Conservation (phyloP, 2,888 invertebrate genomes). For the Tubulanus polymorphus region DNA sequence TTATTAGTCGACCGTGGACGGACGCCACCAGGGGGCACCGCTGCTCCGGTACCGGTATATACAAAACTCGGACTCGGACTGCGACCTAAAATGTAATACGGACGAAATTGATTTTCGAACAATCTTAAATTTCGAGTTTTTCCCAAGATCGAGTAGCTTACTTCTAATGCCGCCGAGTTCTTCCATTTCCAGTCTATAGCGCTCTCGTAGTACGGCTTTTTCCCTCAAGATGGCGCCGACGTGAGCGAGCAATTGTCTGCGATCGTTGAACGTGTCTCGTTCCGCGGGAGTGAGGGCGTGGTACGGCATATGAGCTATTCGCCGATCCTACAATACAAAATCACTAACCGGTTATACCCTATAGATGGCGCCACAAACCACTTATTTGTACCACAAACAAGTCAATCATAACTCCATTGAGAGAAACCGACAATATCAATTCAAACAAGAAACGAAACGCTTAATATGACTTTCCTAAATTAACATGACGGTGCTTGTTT, state of each 20-base stretch:
- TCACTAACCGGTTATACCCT: too few species aligned
- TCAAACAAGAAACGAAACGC: too few species aligned
- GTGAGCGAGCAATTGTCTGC: constrained; percentile 41
- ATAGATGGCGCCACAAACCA: too few species aligned
- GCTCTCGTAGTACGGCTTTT: constrained; percentile 47
- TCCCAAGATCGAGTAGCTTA: too few species aligned
- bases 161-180: constrained; percentile 35
- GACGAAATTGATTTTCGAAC: too few species aligned
- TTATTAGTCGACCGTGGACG: too few species aligned
- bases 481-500: too few species aligned
- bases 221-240: constrained; percentile 41
- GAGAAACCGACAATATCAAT: too few species aligned
- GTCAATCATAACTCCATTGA: too few species aligned
- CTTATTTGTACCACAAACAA: too few species aligned
- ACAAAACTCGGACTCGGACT: constrained; percentile 48
- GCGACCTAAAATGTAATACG: constrained; percentile 37
- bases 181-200: constrained; percentile 36
- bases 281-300: constrained; percentile 51
- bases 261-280: constrained; percentile 49
- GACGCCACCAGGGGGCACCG: constrained; percentile 40
- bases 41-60: constrained; percentile 48
- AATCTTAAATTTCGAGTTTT: too few species aligned
- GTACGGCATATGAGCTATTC: constrained; percentile 53
- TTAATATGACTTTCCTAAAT: too few species aligned
- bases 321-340: constrained; percentile 35